phyloP scores from a whole-genome alignment of 2,888 invertebrate species.

The Odiellus spinosus region DNA sequence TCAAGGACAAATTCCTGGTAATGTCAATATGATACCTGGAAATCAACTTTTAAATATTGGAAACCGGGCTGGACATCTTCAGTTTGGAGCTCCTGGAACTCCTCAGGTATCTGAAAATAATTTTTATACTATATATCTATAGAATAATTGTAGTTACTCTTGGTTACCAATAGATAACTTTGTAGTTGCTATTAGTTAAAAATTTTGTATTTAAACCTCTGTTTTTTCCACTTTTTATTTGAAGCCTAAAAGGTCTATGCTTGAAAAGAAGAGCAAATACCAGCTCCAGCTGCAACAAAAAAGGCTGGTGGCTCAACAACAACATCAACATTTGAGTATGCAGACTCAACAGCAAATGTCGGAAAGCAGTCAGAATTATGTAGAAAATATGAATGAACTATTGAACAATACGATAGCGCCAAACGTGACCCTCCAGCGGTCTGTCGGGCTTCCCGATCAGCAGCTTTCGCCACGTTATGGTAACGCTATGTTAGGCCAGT shows the following conservation, averaged over 20 bases:
- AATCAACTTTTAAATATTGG: no score
- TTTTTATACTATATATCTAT: no score
- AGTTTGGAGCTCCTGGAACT: no score
- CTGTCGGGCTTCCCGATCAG: slow-evolving; percentile 36
- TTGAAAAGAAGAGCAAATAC: slow-evolving; percentile 10
- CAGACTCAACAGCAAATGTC: slow-evolving; percentile 13
- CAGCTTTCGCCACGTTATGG: slow-evolving; percentile 46
- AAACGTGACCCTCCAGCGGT: slow-evolving; percentile 59
- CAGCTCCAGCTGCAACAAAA: slow-evolving; percentile 17
- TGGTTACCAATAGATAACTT: no score
- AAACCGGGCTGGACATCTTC: no score
- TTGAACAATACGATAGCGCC: slow-evolving; percentile 71
- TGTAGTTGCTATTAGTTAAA: no score
- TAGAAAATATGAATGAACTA: slow-evolving; percentile 58
- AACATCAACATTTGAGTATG: slow-evolving; percentile 32
- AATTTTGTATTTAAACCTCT: neutral
- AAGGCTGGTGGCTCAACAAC: slow-evolving; percentile 39
- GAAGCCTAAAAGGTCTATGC: slow-evolving; percentile 9
- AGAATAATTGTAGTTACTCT: no score
- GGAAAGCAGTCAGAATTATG: slow-evolving; percentile 14
- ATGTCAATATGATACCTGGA: no score
- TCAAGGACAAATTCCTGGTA: no score
- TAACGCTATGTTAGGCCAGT: slow-evolving; percentile 5
- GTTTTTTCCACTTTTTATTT: neutral
- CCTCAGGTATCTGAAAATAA: no score